A percentile compares a stretch with the other conserved stretches of the same genome.
phyloP scores from a whole-genome alignment of 2,888 invertebrate species.

The Eupithecia centaureata region DNA sequence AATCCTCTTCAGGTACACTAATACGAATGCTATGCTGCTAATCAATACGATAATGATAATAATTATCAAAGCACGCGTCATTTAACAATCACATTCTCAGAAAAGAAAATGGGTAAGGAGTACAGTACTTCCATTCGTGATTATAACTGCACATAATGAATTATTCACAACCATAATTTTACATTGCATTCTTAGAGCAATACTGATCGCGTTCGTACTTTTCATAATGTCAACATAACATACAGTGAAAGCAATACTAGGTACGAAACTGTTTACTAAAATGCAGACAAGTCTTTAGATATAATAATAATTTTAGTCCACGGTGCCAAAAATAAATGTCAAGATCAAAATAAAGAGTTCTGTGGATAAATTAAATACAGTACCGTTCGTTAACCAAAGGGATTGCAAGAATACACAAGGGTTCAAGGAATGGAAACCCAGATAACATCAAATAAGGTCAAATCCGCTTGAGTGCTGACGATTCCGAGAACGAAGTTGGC shows the following conservation, averaged over 20 bases:
- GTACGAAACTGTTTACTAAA: slow-evolving; percentile 29
- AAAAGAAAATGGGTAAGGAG: slow-evolving; percentile 69
- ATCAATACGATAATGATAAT: not conserved
- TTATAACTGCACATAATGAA: slow-evolving; percentile 65
- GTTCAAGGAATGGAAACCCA: slow-evolving; percentile 27
- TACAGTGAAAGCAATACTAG: slow-evolving; percentile 26
- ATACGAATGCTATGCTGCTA: not conserved
- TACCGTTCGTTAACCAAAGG: not conserved
- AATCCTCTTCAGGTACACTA: not conserved
- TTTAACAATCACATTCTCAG: slow-evolving; percentile 52
- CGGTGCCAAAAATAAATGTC: slow-evolving; percentile 42
- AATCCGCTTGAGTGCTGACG: slow-evolving; percentile 27
- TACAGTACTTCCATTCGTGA: slow-evolving; percentile 52
- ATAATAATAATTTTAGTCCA: slow-evolving; percentile 32
- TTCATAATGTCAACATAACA: slow-evolving; percentile 56
- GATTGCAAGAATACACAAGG: slow-evolving; percentile 9
- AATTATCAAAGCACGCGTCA: not conserved
- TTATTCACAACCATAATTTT: slow-evolving; percentile 64
- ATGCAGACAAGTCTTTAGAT: slow-evolving; percentile 26
- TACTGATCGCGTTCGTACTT: slow-evolving; percentile 50
- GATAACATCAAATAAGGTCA: slow-evolving; percentile 41
- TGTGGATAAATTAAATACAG: not conserved
- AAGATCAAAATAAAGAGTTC: slow-evolving; percentile 13
- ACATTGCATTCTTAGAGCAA: slow-evolving; percentile 60
- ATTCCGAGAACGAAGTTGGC: slow-evolving; percentile 43